A percentile compares a stretch with the other conserved stretches of the same genome.
phyloP scores from a whole-genome alignment of 2,888 invertebrate genomes.

The Myathropa florea region DNA sequence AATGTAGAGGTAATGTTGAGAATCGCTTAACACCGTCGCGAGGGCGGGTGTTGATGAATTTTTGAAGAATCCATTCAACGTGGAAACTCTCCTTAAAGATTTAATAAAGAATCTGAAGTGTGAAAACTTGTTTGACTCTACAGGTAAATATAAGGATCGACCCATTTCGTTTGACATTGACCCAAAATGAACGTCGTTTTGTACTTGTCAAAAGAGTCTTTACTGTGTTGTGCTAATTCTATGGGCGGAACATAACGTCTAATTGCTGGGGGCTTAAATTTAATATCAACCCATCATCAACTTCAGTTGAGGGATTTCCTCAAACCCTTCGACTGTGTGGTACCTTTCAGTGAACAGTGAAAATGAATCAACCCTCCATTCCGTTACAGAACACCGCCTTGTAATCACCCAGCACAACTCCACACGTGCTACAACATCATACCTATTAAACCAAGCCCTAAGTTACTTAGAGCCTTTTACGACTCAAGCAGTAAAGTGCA shows the following conservation, averaged over 20 bases:
- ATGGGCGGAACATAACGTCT: not conserved
- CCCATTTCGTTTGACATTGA: too few relatives aligned
- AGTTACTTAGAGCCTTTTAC: not conserved
- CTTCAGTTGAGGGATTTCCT: not conserved
- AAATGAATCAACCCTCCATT: not conserved
- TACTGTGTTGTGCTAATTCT: not conserved
- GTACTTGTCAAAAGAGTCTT: not conserved
- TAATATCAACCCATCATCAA: not conserved
- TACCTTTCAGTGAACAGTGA: not conserved
- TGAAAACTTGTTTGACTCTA: too few relatives aligned
- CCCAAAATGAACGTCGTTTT: too few relatives aligned
- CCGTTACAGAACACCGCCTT: not conserved
- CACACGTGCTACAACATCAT: not conserved
- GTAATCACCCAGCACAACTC: too few relatives aligned
- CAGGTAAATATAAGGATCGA: too few relatives aligned
- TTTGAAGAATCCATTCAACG: too few relatives aligned
- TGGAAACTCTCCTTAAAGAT: too few relatives aligned
- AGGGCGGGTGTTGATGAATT: too few relatives aligned
- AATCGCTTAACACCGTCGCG: too few relatives aligned
- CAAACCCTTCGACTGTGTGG: not conserved
- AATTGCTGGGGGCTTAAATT: not conserved
- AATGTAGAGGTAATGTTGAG: too few relatives aligned
- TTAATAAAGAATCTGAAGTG: too few relatives aligned
- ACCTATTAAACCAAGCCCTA: not conserved
- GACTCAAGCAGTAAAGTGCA: not conserved